A percentile compares a stretch with the other conserved stretches of the same genome.
Evolutionary conservation across 64 coral and sea anemone genomes (phyloP).

Genomic region (Porites lutea): DNA sequence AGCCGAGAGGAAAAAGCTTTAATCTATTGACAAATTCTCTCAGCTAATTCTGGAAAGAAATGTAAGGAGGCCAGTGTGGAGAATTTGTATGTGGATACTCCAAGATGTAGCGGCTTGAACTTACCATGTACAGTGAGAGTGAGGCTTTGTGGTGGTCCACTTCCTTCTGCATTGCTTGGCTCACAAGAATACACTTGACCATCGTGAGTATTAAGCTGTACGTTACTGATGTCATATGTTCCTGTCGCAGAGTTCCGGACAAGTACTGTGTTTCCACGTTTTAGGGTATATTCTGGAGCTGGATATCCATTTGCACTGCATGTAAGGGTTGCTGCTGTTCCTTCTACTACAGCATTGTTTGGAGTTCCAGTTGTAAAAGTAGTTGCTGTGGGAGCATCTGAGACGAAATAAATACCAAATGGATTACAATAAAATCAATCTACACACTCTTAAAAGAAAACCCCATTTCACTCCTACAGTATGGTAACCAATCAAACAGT

Average conservation of each 20-base stretch:
- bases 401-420: neutral
- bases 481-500: no score
- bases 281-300: conserved; percentile 62
- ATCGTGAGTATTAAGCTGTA: conserved; percentile 25
- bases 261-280: neutral
- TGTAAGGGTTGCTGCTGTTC: conserved; percentile 14
- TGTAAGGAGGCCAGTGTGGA: no score
- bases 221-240: neutral
- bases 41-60: no score
- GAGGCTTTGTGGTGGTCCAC: conserved; percentile 31
- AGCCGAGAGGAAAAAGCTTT: no score
- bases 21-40: no score
- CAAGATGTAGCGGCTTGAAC: neutral
- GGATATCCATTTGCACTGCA: conserved; percentile 80
- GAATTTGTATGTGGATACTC: no score
- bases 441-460: no score
- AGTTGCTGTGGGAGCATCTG: conserved; percentile 62
- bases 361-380: conserved; percentile 63
- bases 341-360: conserved; percentile 32
- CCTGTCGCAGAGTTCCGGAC: neutral
- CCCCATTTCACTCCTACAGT: no score
- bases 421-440: neutral
- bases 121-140: conserved; percentile 58
- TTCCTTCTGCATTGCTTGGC: conserved; percentile 46
- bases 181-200: conserved; percentile 34